Evolutionary conservation across 1,140 invertebrate species (phyloP).

Genomic region (Leptopilina boulardi): DNA sequence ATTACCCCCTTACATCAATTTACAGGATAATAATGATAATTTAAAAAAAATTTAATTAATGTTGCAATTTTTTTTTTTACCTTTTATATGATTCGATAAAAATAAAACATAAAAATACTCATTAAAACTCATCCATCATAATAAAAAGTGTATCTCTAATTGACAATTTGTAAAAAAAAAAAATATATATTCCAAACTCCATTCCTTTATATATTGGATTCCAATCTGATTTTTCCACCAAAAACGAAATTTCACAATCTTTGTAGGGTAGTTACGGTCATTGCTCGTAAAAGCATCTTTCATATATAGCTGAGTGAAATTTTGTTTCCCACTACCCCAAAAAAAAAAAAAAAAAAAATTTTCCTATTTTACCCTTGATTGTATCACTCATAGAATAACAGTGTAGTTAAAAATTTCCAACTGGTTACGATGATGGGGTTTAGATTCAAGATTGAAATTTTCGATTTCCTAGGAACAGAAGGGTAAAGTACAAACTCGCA

Average conservation of each 20-base stretch:
- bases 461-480: slow-evolving; percentile 23
- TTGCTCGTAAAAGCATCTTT: slow-evolving; percentile 19
- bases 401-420: not conserved
- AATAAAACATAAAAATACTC: not conserved
- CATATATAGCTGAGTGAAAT: slow-evolving; percentile 16
- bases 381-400: not conserved
- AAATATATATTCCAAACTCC: not conserved
- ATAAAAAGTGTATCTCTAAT: not conserved
- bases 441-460: slow-evolving; percentile 26
- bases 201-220: not conserved
- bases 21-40: no score
- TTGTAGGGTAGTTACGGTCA: not conserved
- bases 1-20: no score
- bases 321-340: not conserved
- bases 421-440: not conserved
- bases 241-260: slow-evolving; percentile 12
- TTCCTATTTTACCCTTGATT: slow-evolving; percentile 2
- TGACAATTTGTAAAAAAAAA: not conserved
- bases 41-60: no score
- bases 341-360: not conserved
- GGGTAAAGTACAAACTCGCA: slow-evolving; percentile 53
- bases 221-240: not conserved
- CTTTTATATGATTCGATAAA: no score
- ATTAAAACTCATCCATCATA: no score
- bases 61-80: no score